phyloP scores from a whole-genome alignment of 2,797 vertebrate species.

The Mastacembelus armatus region DNA sequence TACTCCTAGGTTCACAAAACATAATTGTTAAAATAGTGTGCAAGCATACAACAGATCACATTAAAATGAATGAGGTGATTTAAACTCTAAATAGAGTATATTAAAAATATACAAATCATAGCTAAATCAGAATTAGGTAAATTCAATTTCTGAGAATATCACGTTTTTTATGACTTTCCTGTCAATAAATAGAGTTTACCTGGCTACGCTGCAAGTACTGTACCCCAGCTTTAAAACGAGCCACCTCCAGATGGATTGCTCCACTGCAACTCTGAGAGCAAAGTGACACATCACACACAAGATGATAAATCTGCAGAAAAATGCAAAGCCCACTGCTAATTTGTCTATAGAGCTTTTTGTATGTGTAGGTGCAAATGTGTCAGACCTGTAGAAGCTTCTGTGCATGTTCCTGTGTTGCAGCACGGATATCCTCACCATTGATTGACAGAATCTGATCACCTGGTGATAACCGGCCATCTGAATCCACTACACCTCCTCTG shows the following conservation, averaged over 20 bases:
- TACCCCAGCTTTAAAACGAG: slow-evolving; percentile 91
- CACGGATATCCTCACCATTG: slow-evolving; percentile 92
- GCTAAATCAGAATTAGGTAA: too few relatives aligned
- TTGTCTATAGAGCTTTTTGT: background rate
- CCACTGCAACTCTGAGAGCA: slow-evolving; percentile 87
- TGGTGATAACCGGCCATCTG: slow-evolving; percentile 90
- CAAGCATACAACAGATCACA: background rate
- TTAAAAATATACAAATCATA: background rate
- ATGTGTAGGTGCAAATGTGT: slow-evolving; percentile 2
- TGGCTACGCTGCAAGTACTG: slow-evolving; percentile 89
- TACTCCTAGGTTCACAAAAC: slow-evolving; percentile 77
- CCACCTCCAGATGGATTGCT: slow-evolving; percentile 89
- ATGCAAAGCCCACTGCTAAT: fast-evolving
- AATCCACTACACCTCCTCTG: slow-evolving; percentile 90
- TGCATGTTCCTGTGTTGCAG: slow-evolving; percentile 89
- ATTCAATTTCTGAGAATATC: too few relatives aligned
- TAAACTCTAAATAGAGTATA: background rate
- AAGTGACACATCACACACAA: slow-evolving; percentile 9
- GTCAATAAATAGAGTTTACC: slow-evolving; percentile 76
- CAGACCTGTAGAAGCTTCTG: slow-evolving; percentile 90
- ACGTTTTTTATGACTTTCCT: background rate
- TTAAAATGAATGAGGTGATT: background rate
- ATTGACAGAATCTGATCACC: slow-evolving; percentile 96
- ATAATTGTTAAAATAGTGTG: slow-evolving; percentile 59
- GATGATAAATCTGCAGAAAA: background rate